Base-by-base conservation (phyloP, 2,888 invertebrate genomes). In the Trisateles emortualis region DNA sequence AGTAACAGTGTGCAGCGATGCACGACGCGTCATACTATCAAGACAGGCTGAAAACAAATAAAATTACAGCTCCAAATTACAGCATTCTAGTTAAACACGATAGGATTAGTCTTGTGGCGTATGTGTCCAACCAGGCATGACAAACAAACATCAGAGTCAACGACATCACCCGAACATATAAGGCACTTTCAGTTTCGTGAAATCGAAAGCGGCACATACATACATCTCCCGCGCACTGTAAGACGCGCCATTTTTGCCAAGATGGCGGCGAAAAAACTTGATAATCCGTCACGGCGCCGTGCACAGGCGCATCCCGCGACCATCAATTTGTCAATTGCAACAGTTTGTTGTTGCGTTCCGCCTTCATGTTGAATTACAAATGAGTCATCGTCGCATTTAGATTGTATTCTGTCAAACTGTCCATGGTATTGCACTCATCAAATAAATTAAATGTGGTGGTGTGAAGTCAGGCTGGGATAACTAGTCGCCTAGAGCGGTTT, bases 121-220 rank as follows among this genome's bases (percentile, higher is more conserved):
- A 78, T 68, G 72, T 65, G 71, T 71, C 78, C 90, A 86, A 81
- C 90, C 85, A 86, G 82, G 78, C 90, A 84, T 89, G 84, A 83
- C 90, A 91, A 92, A 91, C 89, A 92, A 91, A 90, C 91, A 90
- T 78, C 68, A 76, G 84, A 90, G 91, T 90, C 90, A 91, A 89
- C 87, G 90, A 90, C 91, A 90, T 80, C 79, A 82, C 84, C 91
- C 90, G 87, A 91, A 92, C 92, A 88, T 88, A 87, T 78, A 80
- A 78, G 77, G 71, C 83, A 88, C 92, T 92, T 90, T 92, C 90
- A 83, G 87, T 92, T 92, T 92, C 91, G 81, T 83, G 87, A 91
- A 91, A 92, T 86, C 82, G 92, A 92, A 90, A 92, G 90, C 85
- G 61, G 79, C 82, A 77, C 81, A 85, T 79, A 77, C 81, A 85